Percentiles rank a stretch among this genome's conserved stretches.
phyloP scores from a whole-genome alignment of 2,888 invertebrate genomes.

The Plagodis pulveraria region DNA sequence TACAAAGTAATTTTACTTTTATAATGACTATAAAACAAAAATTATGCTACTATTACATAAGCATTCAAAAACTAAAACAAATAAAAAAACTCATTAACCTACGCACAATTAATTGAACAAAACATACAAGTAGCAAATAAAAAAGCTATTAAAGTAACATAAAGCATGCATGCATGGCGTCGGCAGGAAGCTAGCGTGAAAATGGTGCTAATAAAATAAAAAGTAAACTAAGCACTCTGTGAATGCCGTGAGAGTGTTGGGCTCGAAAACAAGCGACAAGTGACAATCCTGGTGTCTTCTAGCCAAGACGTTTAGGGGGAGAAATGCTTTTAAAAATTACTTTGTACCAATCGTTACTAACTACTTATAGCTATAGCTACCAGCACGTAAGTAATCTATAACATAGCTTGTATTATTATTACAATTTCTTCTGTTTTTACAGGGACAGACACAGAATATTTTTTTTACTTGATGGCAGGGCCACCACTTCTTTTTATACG shows the following conservation, averaged over 20 bases:
- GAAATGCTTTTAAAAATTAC: too few species aligned
- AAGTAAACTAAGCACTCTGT: constrained; percentile 14
- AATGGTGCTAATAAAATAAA: constrained; percentile 28
- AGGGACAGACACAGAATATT: too few species aligned
- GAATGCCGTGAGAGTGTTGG: constrained; percentile 20
- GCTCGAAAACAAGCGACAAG: constrained; percentile 7
- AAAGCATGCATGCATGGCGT: constrained; percentile 23
- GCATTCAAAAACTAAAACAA: not conserved
- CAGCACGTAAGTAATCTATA: too few species aligned
- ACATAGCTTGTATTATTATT: too few species aligned
- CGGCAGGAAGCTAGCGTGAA: constrained; percentile 31
- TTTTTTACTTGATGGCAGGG: too few species aligned
- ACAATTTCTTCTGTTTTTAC: too few species aligned
- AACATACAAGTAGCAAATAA: constrained; percentile 29
- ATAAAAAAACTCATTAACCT: constrained; percentile 13
- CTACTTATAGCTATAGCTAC: too few species aligned
- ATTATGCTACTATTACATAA: not conserved
- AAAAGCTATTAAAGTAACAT: constrained; percentile 32
- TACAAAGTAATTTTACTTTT: not conserved
- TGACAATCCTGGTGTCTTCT: too few species aligned
- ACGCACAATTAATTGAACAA: constrained; percentile 31
- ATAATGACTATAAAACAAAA: not conserved
- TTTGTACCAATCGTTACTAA: too few species aligned
- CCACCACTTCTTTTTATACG: too few species aligned
- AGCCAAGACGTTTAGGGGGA: too few species aligned